Conservation (phyloP, 1,140 invertebrate species). For the Bombus turneri region DNA sequence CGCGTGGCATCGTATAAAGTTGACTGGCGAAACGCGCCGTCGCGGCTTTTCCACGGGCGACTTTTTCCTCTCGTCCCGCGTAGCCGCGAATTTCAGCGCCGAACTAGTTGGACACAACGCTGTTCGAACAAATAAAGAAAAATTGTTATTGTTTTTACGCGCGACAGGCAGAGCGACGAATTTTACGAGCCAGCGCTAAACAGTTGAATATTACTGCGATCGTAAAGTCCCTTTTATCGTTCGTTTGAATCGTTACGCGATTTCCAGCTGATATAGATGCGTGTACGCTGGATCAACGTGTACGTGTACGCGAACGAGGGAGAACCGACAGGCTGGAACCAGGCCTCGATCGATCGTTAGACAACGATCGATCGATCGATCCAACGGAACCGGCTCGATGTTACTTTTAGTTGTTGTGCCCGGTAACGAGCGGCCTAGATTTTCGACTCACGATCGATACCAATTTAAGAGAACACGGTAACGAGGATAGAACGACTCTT, state of each 20-base stretch:
- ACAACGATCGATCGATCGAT: slow-evolving; percentile 42
- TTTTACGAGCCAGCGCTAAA: slow-evolving; percentile 70
- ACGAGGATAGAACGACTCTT: not conserved
- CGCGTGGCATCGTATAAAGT: not conserved
- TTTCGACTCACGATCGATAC: slow-evolving; percentile 31
- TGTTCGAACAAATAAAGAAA: slow-evolving; percentile 23
- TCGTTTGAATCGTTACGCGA: slow-evolving; percentile 66
- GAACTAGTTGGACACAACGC: not conserved
- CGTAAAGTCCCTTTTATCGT: slow-evolving; percentile 71
- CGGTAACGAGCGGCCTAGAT: slow-evolving; percentile 28
- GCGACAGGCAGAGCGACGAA: slow-evolving; percentile 65
- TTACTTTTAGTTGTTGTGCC: slow-evolving; percentile 42
- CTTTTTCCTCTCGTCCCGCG: not conserved
- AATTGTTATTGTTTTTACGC: slow-evolving; percentile 70
- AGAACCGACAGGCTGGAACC: not conserved
- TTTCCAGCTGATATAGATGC: slow-evolving; percentile 55
- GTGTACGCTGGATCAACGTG: not conserved
- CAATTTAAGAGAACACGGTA: slow-evolving; percentile 30
- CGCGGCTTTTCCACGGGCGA: slow-evolving; percentile 38
- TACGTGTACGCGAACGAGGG: not conserved
- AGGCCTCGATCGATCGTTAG: slow-evolving; percentile 29
- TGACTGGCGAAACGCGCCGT: not conserved
- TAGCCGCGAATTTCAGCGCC: slow-evolving; percentile 42
- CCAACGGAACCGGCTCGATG: slow-evolving; percentile 1
- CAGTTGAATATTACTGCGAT: slow-evolving; percentile 69